Evolutionary conservation across 2,888 invertebrate genomes (phyloP).

Genomic region (Amblyteles armatorius): DNA sequence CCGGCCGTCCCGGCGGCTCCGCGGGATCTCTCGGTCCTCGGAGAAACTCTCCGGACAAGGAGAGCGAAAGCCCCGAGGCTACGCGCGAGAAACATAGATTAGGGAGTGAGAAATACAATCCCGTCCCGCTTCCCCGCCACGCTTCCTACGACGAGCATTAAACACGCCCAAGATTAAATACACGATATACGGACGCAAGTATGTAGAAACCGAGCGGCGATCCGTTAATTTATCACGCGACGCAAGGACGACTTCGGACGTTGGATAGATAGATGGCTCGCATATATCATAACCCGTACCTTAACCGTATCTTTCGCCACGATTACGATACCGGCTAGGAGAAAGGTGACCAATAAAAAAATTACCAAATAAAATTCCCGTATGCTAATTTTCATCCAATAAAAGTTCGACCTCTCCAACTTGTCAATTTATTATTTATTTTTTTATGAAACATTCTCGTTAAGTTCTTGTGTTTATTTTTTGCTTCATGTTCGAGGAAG

Average conservation of each 20-base stretch:
- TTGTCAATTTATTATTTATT: too few relatives aligned
- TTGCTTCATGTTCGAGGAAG: not conserved
- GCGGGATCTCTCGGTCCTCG: not conserved
- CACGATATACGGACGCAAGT: not conserved
- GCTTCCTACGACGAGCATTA: not conserved
- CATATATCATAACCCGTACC: not conserved
- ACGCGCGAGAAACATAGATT: conserved; percentile 20
- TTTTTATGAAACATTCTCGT: not conserved
- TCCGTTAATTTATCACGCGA: too few relatives aligned
- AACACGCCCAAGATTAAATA: not conserved
- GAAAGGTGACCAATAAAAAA: not conserved
- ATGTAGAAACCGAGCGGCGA: not conserved
- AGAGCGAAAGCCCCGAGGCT: conserved; percentile 6
- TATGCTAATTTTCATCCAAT: not conserved
- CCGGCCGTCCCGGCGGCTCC: not conserved
- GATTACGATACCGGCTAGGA: not conserved
- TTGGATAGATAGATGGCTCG: not conserved
- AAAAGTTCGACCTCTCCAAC: not conserved
- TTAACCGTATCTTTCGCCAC: conserved; percentile 3
- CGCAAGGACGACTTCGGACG: conserved; percentile 11
- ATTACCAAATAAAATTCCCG: not conserved
- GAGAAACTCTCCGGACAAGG: not conserved
- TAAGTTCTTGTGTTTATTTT: not conserved
- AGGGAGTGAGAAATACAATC: conserved; percentile 48
- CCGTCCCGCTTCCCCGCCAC: not conserved